Base-by-base conservation (phyloP, 2,113 vertebrate species). In the Oryzias curvinotus region DNA sequence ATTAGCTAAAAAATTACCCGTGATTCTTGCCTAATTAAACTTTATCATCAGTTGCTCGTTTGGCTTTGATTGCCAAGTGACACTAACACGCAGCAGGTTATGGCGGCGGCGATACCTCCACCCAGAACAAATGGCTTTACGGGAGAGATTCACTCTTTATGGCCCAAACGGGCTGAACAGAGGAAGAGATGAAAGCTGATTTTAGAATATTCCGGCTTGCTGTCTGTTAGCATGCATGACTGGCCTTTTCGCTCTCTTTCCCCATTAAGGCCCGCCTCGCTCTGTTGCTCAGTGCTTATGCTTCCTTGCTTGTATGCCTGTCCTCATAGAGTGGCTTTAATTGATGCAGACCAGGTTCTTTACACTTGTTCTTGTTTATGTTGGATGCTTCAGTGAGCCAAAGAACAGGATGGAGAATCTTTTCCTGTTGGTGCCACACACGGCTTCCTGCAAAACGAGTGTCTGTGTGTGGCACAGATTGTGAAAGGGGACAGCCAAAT, bases 361-460 rank as follows among this genome's bases (percentile, higher is more conserved):
- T 78, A 75, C 63, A 77, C 59, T 72, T 55, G 45, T 26, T 71
- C 73, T 81, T 81, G 79, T 80, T 86, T 81, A 57, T 68, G 71
- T 42, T 58, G 54, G 52, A 68, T 1, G 62, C 76, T 70, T 74
- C 68, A 73, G 21, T 74, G 78, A 80, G 64, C 68, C 42, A 45
- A 63, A 56, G 53, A 67, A 66, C 50, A 61, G 47, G 60, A 73
- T 65, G 56, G 67, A 63, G 60, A 70, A 65, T 64, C 14, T 28
- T 62, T 71, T 47, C 17, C 51, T 50, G 3, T 75, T 52, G 55
- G 3, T 66, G 50, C 25, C 50, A 17, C 51, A 47, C 30, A 36
- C 50, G 43, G 52, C 55, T 30, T 52, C 61, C 61, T 49, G 51
- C 52, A 64, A 55, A 63, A 44, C 18, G 7, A 42, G 15, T 28